Evolutionary conservation across 2,888 invertebrate species (phyloP), one percentile per base, ranked within the genome.

Genomic region (Julus scandinavius): DNA sequence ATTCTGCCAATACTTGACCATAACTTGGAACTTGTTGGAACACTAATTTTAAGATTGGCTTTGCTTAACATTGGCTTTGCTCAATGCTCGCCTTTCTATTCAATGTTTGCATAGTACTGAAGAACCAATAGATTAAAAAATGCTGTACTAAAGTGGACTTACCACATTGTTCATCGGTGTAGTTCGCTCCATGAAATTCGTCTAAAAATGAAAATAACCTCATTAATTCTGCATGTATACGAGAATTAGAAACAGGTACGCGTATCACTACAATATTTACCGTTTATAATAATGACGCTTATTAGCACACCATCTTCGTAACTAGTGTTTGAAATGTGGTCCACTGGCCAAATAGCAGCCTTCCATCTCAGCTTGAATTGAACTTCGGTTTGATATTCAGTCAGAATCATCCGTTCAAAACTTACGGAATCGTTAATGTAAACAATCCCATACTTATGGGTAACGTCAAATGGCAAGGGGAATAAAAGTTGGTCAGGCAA

Each of bases 341-440:
- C n/a, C 58, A 58, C n/a, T 72, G 20, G 20, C 63, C 20, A 72
- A 72, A 72, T 20, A 7, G 45, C 45, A 2, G 63, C 50, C 54
- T n/a, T 86, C 86, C 86, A 86, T n/a, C 7, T 54, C 86, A 86
- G 38, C 50, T 86, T 50, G 17, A 86, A n/a, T 20, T 40, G 54
- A 17, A 86, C 3, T 11, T n/a, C 41, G 6, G 17, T 40, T 17
- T 85, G 41, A 6, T 45, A 17, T n/a, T 86, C 38, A 9, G 86
- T 86, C 49, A 50, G 38, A 86, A 50, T 86, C 15, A 86, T 17
- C 17, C 29, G 5, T 72, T 72, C n/a, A 20, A 87, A 80, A 40
- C 41, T 72, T 41, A 17, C 63, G 20, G 88, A 86, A 58, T 88
- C 88, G 41, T 88, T 88, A 11, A 88, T 87, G 80, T 88, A 88